Base-by-base conservation (phyloP, 2,797 vertebrate species). In the Xerus rutilus region DNA sequence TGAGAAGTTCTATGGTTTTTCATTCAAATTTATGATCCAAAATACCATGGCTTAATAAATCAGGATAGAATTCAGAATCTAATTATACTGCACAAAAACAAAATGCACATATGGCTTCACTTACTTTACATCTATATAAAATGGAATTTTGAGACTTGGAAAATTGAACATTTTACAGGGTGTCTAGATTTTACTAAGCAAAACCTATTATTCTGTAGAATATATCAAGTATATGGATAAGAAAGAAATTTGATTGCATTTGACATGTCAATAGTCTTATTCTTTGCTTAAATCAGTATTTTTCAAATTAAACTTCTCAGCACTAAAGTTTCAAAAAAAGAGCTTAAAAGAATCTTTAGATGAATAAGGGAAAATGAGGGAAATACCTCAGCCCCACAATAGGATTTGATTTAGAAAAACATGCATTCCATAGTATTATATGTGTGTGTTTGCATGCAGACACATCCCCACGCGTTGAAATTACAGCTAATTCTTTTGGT, bases 171-270 rank as follows among this genome's bases (percentile, higher is more conserved):
- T 81, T 93, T 93, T 87, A 93, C 2, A 91, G 17, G 13, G n/a
- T 83, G 30, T 18, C 72, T 59, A 49, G 14, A 84, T 84, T 93
- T 92, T 69, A 43, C 52, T 86, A 94, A 76, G 39, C 12, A 91
- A 91, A 93, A 93, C 82, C 35, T 95, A 86, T 59, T 83, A 67
- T 93, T 81, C 47, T 67, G 7, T 67, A 65, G 91, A 73, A 91
- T 54, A 69, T 59, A 30, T 15, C 77, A 18, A 74, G 69, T 81
- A 62, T 64, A 84, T 85, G 52, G 69, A 52, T 30, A 73, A 64
- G 20, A 88, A 72, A 69, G 4, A 5, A 47, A 52, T 65, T 67
- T 45, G 13, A 87, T 70, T 64, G 35, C 62, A 28, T 49, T 91
- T 84, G 23, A n/a, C 5, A 65, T 49, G 21, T 59, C 52, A 65